Evolutionary conservation across 2,113 vertebrate genomes (phyloP).

Genomic region (Erinaceus europaeus): DNA sequence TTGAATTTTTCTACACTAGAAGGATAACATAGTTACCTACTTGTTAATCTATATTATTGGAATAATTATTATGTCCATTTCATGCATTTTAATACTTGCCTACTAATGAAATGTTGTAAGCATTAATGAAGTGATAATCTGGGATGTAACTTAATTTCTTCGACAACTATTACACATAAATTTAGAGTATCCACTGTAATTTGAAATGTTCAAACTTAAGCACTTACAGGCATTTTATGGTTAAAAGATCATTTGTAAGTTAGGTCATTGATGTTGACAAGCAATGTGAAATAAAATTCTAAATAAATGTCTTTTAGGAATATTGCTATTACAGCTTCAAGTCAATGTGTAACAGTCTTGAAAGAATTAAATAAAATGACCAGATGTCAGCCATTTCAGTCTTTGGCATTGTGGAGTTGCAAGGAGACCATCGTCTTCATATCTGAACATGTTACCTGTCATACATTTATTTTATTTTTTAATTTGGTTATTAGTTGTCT

Average conservation of each 20-base stretch:
- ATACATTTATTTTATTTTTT: too few species aligned
- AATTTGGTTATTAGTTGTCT: too few species aligned
- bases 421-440: too few species aligned
- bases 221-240: constrained; percentile 10
- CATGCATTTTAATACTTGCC: constrained; percentile 14
- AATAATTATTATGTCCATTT: constrained; percentile 16
- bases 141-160: constrained; percentile 11
- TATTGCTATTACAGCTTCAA: constrained; percentile 9
- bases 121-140: constrained; percentile 16
- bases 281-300: constrained; percentile 21
- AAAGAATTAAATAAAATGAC: not conserved
- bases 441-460: too few species aligned
- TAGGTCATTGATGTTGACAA: constrained; percentile 15
- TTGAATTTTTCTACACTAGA: not conserved
- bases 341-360: not conserved
- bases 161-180: constrained; percentile 9
- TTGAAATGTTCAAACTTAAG: constrained; percentile 14
- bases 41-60: not conserved
- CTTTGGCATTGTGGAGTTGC: too few species aligned
- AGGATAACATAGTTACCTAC: not conserved
- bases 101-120: not conserved
- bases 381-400: too few species aligned
- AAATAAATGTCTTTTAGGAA: constrained; percentile 35
- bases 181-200: constrained; percentile 37
- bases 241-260: constrained; percentile 25